Conservation (phyloP, 2,797 vertebrate species). For the Sebastes miniatus region DNA sequence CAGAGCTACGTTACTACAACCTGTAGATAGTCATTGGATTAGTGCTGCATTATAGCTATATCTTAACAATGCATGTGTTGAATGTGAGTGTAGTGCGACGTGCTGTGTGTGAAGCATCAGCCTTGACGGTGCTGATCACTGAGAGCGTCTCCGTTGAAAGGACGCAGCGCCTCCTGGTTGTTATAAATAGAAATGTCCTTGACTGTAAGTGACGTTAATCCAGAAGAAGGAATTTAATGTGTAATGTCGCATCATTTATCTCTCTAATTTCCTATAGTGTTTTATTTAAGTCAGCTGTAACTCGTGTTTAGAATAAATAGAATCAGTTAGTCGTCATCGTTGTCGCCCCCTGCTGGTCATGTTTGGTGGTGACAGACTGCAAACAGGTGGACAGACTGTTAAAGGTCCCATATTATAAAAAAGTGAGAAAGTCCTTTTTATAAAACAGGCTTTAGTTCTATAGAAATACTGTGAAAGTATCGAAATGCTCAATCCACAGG, state of each 20-base stretch:
- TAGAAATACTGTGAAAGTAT: no score
- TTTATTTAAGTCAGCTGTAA: neutral
- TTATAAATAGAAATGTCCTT: neutral
- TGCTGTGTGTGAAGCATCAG: neutral
- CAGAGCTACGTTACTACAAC: neutral
- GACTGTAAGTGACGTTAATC: neutral
- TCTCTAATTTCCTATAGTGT: no score
- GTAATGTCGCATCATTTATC: fast-evolving
- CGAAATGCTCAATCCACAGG: no score
- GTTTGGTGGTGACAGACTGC: neutral
- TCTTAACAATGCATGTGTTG: fast-evolving
- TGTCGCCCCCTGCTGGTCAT: neutral
- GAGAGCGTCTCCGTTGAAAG: neutral
- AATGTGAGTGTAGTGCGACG: neutral
- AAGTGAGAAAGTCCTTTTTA: no score
- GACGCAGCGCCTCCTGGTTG: neutral
- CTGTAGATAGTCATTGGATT: neutral
- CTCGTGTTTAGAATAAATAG: neutral
- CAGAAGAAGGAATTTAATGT: fast-evolving
- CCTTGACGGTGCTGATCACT: neutral
- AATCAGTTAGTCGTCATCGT: fast-evolving
- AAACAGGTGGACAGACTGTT: neutral
- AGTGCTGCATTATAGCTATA: no score
- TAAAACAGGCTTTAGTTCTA: no score
- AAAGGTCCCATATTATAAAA: no score